phyloP scores from a whole-genome alignment of 2,113 vertebrate genomes.

The Xiphophorus hellerii region DNA sequence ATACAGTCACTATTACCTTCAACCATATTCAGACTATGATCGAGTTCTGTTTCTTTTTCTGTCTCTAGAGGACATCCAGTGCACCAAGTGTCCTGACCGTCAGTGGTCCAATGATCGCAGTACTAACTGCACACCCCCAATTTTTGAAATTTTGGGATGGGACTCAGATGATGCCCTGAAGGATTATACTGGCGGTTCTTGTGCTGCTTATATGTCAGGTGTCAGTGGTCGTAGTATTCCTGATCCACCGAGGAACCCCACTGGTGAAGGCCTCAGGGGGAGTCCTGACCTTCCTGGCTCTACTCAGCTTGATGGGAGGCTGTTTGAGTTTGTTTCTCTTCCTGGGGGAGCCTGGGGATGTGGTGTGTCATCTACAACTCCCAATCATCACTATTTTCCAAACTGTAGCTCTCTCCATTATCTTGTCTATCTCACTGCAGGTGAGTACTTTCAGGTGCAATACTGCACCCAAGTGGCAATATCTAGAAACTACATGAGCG shows the following conservation, averaged over 20 bases:
- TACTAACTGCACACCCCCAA: slow-evolving; percentile 72
- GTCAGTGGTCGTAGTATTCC: slow-evolving; percentile 67
- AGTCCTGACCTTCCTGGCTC: slow-evolving; percentile 60
- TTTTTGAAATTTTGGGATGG: slow-evolving; percentile 79
- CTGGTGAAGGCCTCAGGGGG: slow-evolving; percentile 81
- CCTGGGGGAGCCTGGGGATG: slow-evolving; percentile 74
- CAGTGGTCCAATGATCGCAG: slow-evolving; percentile 83
- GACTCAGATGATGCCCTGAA: slow-evolving; percentile 45
- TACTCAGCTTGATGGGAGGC: slow-evolving; percentile 74
- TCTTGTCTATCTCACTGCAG: slow-evolving; percentile 82
- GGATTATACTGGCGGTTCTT: slow-evolving; percentile 52
- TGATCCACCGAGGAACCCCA: slow-evolving; percentile 64
- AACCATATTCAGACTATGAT: neutral
- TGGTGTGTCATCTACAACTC: slow-evolving; percentile 79
- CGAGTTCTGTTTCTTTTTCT: slow-evolving; percentile 5
- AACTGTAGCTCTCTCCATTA: slow-evolving; percentile 79
- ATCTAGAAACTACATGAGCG: neutral
- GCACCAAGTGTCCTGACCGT: slow-evolving; percentile 69
- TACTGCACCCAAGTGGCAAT: neutral
- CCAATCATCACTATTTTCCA: slow-evolving; percentile 78
- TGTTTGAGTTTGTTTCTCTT: slow-evolving; percentile 80
- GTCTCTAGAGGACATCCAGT: slow-evolving; percentile 80
- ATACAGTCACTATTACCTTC: neutral
- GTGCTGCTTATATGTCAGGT: slow-evolving; percentile 58
- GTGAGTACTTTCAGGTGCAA: slow-evolving; percentile 46